Evolutionary conservation across 1,140 invertebrate genomes (phyloP), one percentile per base, ranked within the genome.

Genomic region (Eupristina koningsbergeri): DNA sequence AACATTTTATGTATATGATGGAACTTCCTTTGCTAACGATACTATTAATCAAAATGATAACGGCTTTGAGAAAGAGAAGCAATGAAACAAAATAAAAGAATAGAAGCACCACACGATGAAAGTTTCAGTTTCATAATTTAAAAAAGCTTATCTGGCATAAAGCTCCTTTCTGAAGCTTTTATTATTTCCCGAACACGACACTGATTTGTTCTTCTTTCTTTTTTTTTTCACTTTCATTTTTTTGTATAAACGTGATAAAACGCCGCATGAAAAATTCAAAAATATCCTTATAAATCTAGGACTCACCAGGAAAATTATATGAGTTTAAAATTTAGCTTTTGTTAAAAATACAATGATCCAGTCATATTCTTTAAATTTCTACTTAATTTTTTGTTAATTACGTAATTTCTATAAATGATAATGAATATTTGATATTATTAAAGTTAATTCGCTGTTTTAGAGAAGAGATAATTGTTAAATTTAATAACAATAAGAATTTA

Each of bases 71-170:
- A 39, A 36, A 63, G 63, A 83, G 67, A 61, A 75, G 22, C 47
- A 53, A 26, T 29, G 74, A 77, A 34, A 77, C 26, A 83, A 77
- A 77, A 39, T 45, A 74, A 58, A 41, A 69, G 36, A 81, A 74
- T 71, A 74, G 74, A 22, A 45, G 41, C 58, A 29, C 47, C 34
- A 47, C 41, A 45, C 80, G 80, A 82, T 78, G 81, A 83, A 78
- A 78, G 81, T 75, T 83, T 78, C 61, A 83, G 81, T 83, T 78
- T 83, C 75, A 73, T 78, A 83, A 83, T 83, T 83, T 76, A 83
- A 83, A 83, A 78, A 83, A 78, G 81, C 81, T 83, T 83, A 83
- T 83, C 81, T 83, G 74, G 63, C 74, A 78, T 64, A 69, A 83
- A 78, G 81, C 75, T 36, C 45, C 63, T 78, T 78, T 83, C 81